Percentiles rank a stretch among this genome's conserved stretches.
Conservation (phyloP, 2,888 invertebrate genomes). For the Synergus itoensis region DNA sequence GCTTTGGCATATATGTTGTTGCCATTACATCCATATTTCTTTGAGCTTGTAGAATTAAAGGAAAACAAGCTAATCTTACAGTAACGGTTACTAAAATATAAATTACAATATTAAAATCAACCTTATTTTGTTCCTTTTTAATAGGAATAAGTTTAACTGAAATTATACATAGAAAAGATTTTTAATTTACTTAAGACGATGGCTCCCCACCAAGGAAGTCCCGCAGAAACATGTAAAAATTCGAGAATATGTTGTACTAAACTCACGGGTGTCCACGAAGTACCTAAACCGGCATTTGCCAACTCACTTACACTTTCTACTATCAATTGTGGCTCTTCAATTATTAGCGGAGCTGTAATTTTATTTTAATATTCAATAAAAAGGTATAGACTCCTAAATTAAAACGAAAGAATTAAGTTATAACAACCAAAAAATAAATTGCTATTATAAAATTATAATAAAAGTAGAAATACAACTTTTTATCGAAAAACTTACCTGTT, state of each 20-base stretch:
- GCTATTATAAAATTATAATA: not conserved
- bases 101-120: conserved; percentile 4
- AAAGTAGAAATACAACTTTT: not conserved
- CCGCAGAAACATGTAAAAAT: conserved; percentile 87
- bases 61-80: conserved; percentile 89
- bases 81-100: conserved; percentile 82
- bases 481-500: not conserved
- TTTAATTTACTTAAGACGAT: conserved; percentile 84
- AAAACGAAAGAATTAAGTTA: not conserved
- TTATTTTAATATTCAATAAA: not conserved
- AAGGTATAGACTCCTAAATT: not conserved
- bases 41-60: conserved; percentile 91
- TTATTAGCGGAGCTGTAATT: conserved; percentile 1
- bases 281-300: conserved; percentile 84
- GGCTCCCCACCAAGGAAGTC: conserved; percentile 96
- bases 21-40: conserved; percentile 89
- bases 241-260: conserved; percentile 90
- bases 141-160: conserved; percentile 21
- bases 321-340: not conserved
- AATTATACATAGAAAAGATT: conserved; percentile 41
- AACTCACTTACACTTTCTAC: conserved; percentile 9
- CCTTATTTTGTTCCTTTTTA: conserved; percentile 42
- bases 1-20: conserved; percentile 92
- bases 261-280: conserved; percentile 88
- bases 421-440: not conserved